Evolutionary conservation across 1,140 invertebrate genomes (phyloP), one percentile per base, ranked within the genome.

Genomic region (Cydia fagiglandana): DNA sequence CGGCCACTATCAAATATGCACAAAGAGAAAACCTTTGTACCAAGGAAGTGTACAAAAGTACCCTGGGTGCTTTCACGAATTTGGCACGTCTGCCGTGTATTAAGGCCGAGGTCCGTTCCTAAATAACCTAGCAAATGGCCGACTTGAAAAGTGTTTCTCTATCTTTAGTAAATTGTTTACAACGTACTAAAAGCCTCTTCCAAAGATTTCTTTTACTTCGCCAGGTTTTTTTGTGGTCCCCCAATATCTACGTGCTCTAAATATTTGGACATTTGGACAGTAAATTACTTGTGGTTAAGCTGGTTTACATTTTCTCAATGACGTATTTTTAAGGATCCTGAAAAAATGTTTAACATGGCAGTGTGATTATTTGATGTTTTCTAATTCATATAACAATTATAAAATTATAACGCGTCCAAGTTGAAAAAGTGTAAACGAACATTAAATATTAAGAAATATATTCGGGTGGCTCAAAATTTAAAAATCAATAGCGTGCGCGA

Each of bases 81-180:
- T 85, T 85, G 78, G 80, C 83, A 79, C 84, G 85, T 79, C 73
- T 79, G 78, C 76, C 76, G 76, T 75, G 81, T 86, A 84, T 86
- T 86, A 85, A 81, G 79, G 79, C 79, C 75, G 76, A 81, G 80
- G 82, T 78, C 81, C 80, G 86, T 84, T 88, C 83, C 85, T 88
- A 90, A 86, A 88, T 90, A 88, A 88, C 85, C 88, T 87, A 85
- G 81, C 82, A 82, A 85, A 83, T 84, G 82, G 78, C 74, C 81
- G 70, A 80, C 81, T 80, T 79, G 76, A 77, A 83, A 78, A 78
- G 79, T 77, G 78, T 79, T 80, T 81, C 77, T 77, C 56, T 75
- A 79, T 75, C 79, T 74, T 81, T 80, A 78, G 77, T 73, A 84
- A 80, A 84, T 80, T 81, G 82, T 85, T 83, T 74, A 80, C 78